Evolutionary conservation across 2,888 invertebrate genomes (phyloP).

Genomic region (Amphiduros pacificus): DNA sequence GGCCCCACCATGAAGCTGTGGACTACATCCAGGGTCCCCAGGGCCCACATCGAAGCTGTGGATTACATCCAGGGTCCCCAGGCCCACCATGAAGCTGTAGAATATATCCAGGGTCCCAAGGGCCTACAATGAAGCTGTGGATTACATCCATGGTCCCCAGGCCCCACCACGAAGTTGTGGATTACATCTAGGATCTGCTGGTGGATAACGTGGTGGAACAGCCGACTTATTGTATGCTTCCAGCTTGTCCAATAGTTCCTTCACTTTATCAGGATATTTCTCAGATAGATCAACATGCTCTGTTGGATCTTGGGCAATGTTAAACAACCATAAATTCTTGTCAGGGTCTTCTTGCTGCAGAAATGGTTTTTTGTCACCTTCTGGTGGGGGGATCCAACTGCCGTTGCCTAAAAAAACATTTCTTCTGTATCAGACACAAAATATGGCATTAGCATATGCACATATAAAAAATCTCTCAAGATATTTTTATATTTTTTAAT

Average conservation of each 20-base stretch:
- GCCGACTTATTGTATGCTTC: slow-evolving; percentile 43
- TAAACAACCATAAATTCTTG: slow-evolving; percentile 55
- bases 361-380: not conserved
- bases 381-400: slow-evolving; percentile 41
- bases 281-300: slow-evolving; percentile 45
- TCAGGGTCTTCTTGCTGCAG: too few species aligned
- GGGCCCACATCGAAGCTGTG: too few species aligned
- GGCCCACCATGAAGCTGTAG: too few species aligned
- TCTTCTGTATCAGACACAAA: too few species aligned
- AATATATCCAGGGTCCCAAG: too few species aligned
- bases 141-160: slow-evolving; percentile 53
- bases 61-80: too few species aligned
- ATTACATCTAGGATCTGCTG: slow-evolving; percentile 39
- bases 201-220: slow-evolving; percentile 48
- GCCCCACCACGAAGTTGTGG: slow-evolving; percentile 46
- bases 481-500: too few species aligned
- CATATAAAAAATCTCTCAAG: too few species aligned
- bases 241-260: slow-evolving; percentile 38
- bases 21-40: slow-evolving; percentile 41
- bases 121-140: too few species aligned
- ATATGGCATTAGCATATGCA: too few species aligned
- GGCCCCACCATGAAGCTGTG: slow-evolving; percentile 43
- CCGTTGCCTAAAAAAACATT: slow-evolving; percentile 35
- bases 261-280: slow-evolving; percentile 37
- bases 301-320: slow-evolving; percentile 47